Base-by-base conservation (phyloP, 2,888 invertebrate genomes). In the Lycocerus yunnanus region DNA sequence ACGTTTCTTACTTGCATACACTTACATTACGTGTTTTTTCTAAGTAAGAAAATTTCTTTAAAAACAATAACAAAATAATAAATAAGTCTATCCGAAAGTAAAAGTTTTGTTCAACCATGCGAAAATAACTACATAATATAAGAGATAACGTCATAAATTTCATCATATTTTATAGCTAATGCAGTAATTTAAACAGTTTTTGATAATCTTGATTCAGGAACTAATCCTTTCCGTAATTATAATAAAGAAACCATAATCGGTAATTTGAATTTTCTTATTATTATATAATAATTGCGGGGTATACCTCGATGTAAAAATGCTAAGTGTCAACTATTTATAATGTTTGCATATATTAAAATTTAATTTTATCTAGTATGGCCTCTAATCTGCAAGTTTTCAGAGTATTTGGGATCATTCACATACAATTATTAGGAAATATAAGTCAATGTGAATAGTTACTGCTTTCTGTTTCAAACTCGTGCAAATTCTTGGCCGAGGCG, bases 101-200 rank as follows among this genome's bases (percentile, higher is more conserved):
- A 72, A 58, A 72, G 68, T 72, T 60, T 59, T 68, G 68, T 11
- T 63, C 58, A 72, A 59, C 72, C 72, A 68, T 68, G 68, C 72
- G 27, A 15, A n/a, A 68, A 68, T 63, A 68, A 66, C 71, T 66
- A 71, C 67, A 67, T 72, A 72, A 72, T 71, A 71, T 58, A 16
- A 18, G 43, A 43, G 61, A 18, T 63, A 63, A 16, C 61, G 61
- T 63, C 20, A 66, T 68, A 72, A 72, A 60, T 68, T 72, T 63
- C 68, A 59, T 71, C 61, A 63, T 63, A 60, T 68, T 68, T 61
- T 15, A 63, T 68, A 72, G 68, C n/a, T 69, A 68, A 43, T 72
- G 24, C 60, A 20, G 63, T 63, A 72, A 68, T 68, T 63, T 63
- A 20, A 16, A 63, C 18, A 63, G 15, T 72, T 71, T 67, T 67